Evolutionary conservation across 1,140 invertebrate genomes (phyloP).

Genomic region (Zaprionus africanus): DNA sequence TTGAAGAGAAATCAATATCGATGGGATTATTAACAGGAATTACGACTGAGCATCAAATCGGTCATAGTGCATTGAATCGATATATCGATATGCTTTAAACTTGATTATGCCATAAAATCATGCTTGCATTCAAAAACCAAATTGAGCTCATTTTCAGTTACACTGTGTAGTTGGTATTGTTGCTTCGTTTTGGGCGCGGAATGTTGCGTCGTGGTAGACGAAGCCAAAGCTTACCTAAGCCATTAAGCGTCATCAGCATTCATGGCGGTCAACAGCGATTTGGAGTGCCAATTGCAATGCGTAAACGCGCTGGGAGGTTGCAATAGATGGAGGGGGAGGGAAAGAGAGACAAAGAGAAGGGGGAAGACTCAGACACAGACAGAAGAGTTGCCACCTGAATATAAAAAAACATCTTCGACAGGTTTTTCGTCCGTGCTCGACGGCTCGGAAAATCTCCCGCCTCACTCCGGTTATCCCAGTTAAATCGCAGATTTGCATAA

Average conservation of each 20-base stretch:
- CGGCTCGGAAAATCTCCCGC: slow-evolving; percentile 28
- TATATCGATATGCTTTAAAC: slow-evolving; percentile 47
- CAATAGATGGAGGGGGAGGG: background rate
- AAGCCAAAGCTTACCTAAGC: slow-evolving; percentile 33
- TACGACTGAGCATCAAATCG: background rate
- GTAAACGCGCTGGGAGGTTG: slow-evolving; percentile 55
- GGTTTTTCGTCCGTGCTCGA: slow-evolving; percentile 56
- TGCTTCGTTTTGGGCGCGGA: slow-evolving; percentile 37
- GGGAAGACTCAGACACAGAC: slow-evolving; percentile 10
- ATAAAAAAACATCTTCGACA: slow-evolving; percentile 62
- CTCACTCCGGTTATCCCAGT: slow-evolving; percentile 25
- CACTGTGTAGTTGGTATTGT: slow-evolving; percentile 30
- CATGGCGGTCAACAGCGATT: slow-evolving; percentile 74
- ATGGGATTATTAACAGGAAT: too few relatives aligned
- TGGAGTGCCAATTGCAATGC: slow-evolving; percentile 71
- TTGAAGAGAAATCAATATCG: too few relatives aligned
- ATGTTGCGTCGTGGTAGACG: slow-evolving; percentile 58
- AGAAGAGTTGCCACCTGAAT: slow-evolving; percentile 53
- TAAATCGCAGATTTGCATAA: slow-evolving; percentile 62
- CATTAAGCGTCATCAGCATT: slow-evolving; percentile 79
- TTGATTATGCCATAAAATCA: slow-evolving; percentile 75
- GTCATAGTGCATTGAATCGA: background rate
- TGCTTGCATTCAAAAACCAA: slow-evolving; percentile 39
- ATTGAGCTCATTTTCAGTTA: slow-evolving; percentile 58
- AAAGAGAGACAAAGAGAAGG: slow-evolving; percentile 12